These are phyloP conservation scores for Ptyas mucosa DNA, from an alignment of 2,113 vertebrate genomes.

Conservation along the genomic window DNA sequence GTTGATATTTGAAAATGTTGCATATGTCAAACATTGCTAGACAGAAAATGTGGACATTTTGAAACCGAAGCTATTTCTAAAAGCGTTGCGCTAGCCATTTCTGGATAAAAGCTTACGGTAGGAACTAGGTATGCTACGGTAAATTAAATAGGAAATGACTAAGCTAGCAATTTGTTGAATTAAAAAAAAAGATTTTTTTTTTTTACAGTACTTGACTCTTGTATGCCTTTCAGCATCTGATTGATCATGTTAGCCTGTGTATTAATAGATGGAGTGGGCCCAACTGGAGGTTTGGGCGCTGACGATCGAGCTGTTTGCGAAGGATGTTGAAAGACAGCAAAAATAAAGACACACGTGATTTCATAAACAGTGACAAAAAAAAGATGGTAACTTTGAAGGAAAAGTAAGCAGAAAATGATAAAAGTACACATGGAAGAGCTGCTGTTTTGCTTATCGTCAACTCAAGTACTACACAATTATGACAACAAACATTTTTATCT, in stretches of 20 bases:
- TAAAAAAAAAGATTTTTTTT: conserved; percentile 59
- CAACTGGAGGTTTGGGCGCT: conserved; percentile 68
- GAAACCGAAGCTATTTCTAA: conserved; percentile 72
- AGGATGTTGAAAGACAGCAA: conserved; percentile 68
- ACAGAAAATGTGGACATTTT: conserved; percentile 84
- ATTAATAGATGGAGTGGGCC: conserved; percentile 74
- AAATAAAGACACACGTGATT: conserved; percentile 77
- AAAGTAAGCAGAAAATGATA: conserved; percentile 66
- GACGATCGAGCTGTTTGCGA: conserved; percentile 72
- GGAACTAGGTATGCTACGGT: conserved; percentile 51
- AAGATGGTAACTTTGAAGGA: conserved; percentile 64
- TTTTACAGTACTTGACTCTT: conserved; percentile 77
- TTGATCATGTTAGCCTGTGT: conserved; percentile 73
- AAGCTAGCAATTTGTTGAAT: conserved; percentile 68
- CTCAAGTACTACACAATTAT: conserved; percentile 37
- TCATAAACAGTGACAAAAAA: conserved; percentile 70
- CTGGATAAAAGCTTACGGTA: conserved; percentile 46
- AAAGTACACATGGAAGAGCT: conserved; percentile 59
- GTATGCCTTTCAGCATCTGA: conserved; percentile 79
- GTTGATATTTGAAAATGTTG: conserved; percentile 84
- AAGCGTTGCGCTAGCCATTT: conserved; percentile 57
- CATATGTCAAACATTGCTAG: conserved; percentile 82
- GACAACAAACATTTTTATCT: conserved; percentile 48
- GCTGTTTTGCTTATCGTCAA: conserved; percentile 43
- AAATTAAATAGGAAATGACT: conserved; percentile 58